Base-by-base conservation (phyloP, 1,140 invertebrate genomes). In the Listronotus oregonensis region DNA sequence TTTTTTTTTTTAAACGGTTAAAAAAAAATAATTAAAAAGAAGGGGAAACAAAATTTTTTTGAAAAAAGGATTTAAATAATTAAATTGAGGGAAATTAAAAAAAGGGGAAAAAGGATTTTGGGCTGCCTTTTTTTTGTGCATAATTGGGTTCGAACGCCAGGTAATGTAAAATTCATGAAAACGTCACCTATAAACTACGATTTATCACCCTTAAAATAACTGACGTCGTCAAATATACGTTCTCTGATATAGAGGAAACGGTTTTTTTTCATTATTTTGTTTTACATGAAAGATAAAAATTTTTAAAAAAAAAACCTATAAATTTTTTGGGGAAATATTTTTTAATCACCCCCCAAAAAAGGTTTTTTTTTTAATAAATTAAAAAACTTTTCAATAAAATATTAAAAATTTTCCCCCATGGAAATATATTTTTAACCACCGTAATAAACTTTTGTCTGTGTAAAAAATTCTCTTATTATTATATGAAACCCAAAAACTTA, bases 161-260 rank as follows among this genome's bases (percentile, higher is more conserved):
- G 54, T 65, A 65, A 65, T 65, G 63, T 54, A 65, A 65, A 65
- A 65, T 65, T 69, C 67, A 69, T 69, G 63, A 60, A 61, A 46
- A 54, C 61, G 60, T 68, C 67, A 68, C 55, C 63, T 66, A 46
- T 65, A 66, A 58, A 60, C 54, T n/a, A 62, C 56, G 57, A n/a
- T 69, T 69, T 69, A 69, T 69, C 42, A 64, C 18, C 42, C 57
- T 64, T 57, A 39, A 67, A 58, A 58, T 67, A 67, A 59, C 54
- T 66, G 62, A 69, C 67, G 44, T 27, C 39, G 21, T 12, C 15
- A n/a, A 58, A 62, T 44, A 65, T n/a, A n/a, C n/a, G n/a, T 65
- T 15, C 44, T 31, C 27, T 27, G 32, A 27, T 27, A 56, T 27
- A 11, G 17, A n/a, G 31, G 40, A 43, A 52, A 47, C 32, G 32